Percentiles rank a stretch among this genome's conserved stretches.
phyloP scores from a whole-genome alignment of 2,888 invertebrate species.

The Sipha maydis region DNA sequence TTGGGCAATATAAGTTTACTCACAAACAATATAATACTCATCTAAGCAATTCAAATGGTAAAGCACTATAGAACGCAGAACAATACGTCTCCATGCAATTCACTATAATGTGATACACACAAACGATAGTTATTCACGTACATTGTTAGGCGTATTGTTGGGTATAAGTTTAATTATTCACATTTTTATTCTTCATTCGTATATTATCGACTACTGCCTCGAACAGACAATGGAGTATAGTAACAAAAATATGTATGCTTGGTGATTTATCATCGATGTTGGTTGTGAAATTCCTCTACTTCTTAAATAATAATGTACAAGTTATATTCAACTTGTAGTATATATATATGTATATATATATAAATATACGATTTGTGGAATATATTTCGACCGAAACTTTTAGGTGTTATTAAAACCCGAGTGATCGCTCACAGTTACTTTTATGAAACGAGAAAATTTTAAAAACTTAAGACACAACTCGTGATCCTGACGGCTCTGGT shows the following conservation, averaged over 20 bases:
- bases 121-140: too few species aligned
- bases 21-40: too few species aligned
- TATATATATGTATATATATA: neutral
- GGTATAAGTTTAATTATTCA: too few species aligned
- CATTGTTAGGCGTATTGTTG: too few species aligned
- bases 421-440: neutral
- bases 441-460: conserved; percentile 1
- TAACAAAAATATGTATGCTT: neutral
- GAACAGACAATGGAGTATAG: neutral
- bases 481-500: neutral
- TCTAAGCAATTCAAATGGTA: too few species aligned
- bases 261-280: conserved; percentile 45
- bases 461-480: neutral
- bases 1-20: too few species aligned
- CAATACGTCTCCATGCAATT: too few species aligned
- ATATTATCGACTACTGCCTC: neutral
- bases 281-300: conserved; percentile 13
- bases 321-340: conserved; percentile 5
- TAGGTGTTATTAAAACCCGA: conserved; percentile 38
- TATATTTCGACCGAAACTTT: conserved; percentile 36
- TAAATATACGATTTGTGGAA: neutral
- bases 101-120: too few species aligned
- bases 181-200: neutral
- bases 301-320: conserved; percentile 41
- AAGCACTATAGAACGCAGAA: too few species aligned